Evolutionary conservation across 2,797 vertebrate species (phyloP).

Genomic region (Lithobates sylvaticus): DNA sequence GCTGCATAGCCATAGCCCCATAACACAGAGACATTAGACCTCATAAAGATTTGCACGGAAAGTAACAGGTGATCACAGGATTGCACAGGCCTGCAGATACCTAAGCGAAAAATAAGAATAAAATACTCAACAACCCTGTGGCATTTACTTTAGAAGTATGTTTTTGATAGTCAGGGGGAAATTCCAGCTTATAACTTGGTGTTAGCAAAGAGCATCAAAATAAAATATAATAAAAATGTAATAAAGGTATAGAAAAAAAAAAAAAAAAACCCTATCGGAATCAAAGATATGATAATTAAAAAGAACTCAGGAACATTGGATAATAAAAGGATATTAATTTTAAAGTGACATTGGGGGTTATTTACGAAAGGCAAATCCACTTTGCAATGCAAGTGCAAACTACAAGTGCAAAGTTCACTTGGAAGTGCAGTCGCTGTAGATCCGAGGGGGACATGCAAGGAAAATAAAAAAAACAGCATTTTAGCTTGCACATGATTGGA

Average conservation of each 20-base stretch:
- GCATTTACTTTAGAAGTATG: neutral
- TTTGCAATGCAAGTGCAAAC: too few relatives aligned
- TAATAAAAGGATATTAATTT: neutral
- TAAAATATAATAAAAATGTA: too few relatives aligned
- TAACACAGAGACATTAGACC: conserved; percentile 10
- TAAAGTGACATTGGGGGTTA: too few relatives aligned
- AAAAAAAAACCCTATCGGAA: neutral
- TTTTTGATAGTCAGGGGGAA: neutral
- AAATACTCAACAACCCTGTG: neutral
- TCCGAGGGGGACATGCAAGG: too few relatives aligned
- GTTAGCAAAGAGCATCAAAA: neutral
- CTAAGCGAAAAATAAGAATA: neutral
- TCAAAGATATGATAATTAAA: neutral
- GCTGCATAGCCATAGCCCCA: neutral
- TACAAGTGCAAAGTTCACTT: too few relatives aligned
- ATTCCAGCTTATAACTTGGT: neutral
- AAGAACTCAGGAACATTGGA: neutral
- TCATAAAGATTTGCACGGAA: conserved; percentile 35
- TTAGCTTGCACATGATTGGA: too few relatives aligned
- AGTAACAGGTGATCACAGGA: conserved; percentile 23
- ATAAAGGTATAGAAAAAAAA: too few relatives aligned
- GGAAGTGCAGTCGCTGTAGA: too few relatives aligned
- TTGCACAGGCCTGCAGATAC: conserved; percentile 22
- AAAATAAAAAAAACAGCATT: too few relatives aligned
- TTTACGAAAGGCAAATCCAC: too few relatives aligned